phyloP scores from a whole-genome alignment of 2,888 invertebrate genomes.

The Monoplex corrugatus region DNA sequence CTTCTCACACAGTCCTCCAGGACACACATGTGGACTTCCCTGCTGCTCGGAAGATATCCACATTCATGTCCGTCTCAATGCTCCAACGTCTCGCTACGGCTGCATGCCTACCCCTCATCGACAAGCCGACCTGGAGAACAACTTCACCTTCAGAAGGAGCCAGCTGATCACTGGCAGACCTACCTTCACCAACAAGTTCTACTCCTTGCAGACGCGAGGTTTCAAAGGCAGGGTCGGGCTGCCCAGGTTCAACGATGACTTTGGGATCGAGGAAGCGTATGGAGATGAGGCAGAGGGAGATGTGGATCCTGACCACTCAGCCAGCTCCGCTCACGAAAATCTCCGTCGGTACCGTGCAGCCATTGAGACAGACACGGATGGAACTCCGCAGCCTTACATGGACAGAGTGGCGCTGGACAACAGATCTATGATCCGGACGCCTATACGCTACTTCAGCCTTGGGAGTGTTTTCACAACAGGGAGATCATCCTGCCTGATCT shows the following conservation, averaged over 20 bases:
- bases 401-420: neutral
- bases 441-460: slow-evolving; percentile 47
- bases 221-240: slow-evolving; percentile 22
- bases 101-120: slow-evolving; percentile 62
- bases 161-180: slow-evolving; percentile 59
- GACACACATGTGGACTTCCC: slow-evolving; percentile 76
- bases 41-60: slow-evolving; percentile 70
- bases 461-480: slow-evolving; percentile 55
- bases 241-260: slow-evolving; percentile 43
- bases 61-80: neutral
- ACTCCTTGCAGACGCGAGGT: slow-evolving; percentile 61
- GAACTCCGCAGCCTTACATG: slow-evolving; percentile 7
- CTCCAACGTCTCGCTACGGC: slow-evolving; percentile 52
- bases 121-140: slow-evolving; percentile 59
- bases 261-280: neutral
- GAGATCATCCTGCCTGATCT: slow-evolving; percentile 56
- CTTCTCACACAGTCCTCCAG: slow-evolving; percentile 75
- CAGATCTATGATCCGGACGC: neutral
- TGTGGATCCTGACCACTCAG: neutral
- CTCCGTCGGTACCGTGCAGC: slow-evolving; percentile 23
- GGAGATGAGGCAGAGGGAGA: neutral
- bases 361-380: slow-evolving; percentile 40
- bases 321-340: slow-evolving; percentile 14
- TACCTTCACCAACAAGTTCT: slow-evolving; percentile 63
- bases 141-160: slow-evolving; percentile 67